Evolutionary conservation across 2,113 vertebrate genomes (phyloP), one percentile per base, ranked within the genome.

Genomic region (Chaetura pelagica): DNA sequence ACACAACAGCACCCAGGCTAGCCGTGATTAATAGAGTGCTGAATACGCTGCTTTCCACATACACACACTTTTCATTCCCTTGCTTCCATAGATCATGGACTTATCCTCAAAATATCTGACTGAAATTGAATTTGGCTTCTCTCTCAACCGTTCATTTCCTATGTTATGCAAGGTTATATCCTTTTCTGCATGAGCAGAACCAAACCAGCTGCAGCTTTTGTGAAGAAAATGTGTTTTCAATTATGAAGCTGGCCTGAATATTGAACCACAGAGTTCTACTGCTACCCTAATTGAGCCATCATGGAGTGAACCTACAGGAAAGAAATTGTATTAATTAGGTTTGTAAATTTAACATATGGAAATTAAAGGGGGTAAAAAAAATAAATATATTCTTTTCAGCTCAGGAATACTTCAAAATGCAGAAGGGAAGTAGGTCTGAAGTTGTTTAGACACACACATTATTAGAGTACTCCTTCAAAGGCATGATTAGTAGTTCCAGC

Each of bases 101-200:
- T 98, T 97, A 97, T 98, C 98, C 98, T 98, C 97, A 97, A 98
- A 98, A 98, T 98, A 98, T 98, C 98, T 98, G 98, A 98, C 98
- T 98, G 98, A 98, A 98, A 98, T 98, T 98, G 98, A 98, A 98
- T 98, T 98, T 98, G 98, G 98, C 98, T 98, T 98, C 98, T 98
- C 98, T 97, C 98, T 98, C 98, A 98, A 98, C 98, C 97, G 97
- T 98, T 98, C 98, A 98, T 98, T 98, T 98, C 98, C 98, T 98
- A 98, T 98, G 98, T 98, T 98, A 98, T 98, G 98, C 98, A 98
- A 98, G 98, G 98, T 98, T 98, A 98, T 98, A 98, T 98, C 98
- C 98, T 98, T 98, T 98, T 98, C 98, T 98, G 98, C 98, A 98
- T 98, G 98, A 98, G 97, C 98, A 98, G 98, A 98, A 98, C 97